These are phyloP conservation scores for Dicranocentrus wangi DNA, from an alignment of 2,888 invertebrate genomes.

Conservation along the genomic window DNA sequence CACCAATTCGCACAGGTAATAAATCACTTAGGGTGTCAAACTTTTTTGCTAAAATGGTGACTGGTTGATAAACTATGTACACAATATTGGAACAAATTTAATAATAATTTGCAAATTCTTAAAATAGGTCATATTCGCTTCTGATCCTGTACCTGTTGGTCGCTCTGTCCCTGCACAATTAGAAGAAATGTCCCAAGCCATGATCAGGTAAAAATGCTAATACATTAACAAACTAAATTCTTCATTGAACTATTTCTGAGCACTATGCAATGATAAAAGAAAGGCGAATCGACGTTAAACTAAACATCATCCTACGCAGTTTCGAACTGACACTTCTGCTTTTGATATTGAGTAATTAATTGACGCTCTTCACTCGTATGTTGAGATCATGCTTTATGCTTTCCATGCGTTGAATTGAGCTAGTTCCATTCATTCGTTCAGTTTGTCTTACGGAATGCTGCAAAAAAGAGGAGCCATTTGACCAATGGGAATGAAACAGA, in stretches of 20 bases:
- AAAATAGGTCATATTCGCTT: conserved; percentile 96
- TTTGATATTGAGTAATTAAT: too few species aligned
- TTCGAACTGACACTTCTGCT: too few species aligned
- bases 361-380: conserved; percentile 31
- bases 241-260: too few species aligned
- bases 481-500: conserved; percentile 67
- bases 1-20: conserved; percentile 52
- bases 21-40: too few species aligned
- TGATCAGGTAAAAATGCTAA: conserved; percentile 98
- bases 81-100: too few species aligned
- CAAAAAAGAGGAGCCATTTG: not conserved
- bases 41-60: too few species aligned
- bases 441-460: too few species aligned
- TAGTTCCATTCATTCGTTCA: too few species aligned
- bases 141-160: conserved; percentile 95
- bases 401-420: conserved; percentile 47
- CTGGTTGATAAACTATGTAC: too few species aligned
- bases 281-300: conserved; percentile 72
- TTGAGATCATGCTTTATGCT: conserved; percentile 38
- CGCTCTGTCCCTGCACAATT: conserved; percentile 90
- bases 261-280: conserved; percentile 68
- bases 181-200: conserved; percentile 99
- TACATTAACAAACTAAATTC: too few species aligned
- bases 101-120: too few species aligned
- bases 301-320: too few species aligned